Evolutionary conservation across 2,113 vertebrate species (phyloP).

Genomic region (Rhinoptilus africanus): DNA sequence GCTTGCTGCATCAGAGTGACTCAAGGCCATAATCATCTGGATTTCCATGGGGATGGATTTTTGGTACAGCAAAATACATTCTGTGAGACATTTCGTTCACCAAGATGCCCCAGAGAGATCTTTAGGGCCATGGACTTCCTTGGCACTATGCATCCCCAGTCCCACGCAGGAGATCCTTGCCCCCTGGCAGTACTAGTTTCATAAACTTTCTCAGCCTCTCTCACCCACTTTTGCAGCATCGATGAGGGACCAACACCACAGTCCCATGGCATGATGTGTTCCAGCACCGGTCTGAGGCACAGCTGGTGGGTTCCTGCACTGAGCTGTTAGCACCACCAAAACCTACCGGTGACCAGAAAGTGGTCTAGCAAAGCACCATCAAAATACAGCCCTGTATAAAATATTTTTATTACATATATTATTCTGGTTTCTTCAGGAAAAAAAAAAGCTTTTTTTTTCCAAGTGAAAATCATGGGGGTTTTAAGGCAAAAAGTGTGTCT

Average conservation of each 20-base stretch:
- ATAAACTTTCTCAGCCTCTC: neutral
- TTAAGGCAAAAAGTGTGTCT: conserved; percentile 27
- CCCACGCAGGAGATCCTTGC: neutral
- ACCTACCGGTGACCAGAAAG: neutral
- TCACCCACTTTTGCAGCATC: neutral
- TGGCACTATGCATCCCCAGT: neutral
- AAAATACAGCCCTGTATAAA: neutral
- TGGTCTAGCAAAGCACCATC: neutral
- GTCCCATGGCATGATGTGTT: neutral
- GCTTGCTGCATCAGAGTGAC: neutral
- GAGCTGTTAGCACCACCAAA: neutral
- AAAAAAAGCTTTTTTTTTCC: neutral
- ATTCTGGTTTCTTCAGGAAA: neutral
- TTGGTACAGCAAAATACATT: neutral
- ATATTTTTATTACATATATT: conserved; percentile 41
- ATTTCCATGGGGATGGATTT: neutral
- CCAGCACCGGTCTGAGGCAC: neutral
- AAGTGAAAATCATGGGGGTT: conserved; percentile 30
- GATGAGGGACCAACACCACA: neutral
- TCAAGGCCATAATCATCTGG: neutral
- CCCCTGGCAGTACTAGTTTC: neutral
- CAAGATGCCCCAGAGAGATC: neutral
- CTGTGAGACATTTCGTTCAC: neutral
- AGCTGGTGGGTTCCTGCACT: neutral
- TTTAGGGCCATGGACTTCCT: neutral